Conservation (phyloP, 2,888 invertebrate genomes). For the Agrotis exclamationis region DNA sequence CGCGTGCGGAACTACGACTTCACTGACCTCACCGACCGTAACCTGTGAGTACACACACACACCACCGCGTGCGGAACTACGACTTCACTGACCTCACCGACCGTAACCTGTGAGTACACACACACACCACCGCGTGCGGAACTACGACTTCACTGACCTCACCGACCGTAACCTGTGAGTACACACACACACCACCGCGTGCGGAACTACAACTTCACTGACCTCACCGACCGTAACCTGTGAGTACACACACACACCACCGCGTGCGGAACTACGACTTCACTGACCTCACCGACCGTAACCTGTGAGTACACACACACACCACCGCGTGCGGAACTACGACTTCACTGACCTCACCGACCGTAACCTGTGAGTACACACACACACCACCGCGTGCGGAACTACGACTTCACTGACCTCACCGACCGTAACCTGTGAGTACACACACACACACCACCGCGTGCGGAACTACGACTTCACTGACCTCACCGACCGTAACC, state of each 20-base stretch:
- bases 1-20: constrained; percentile 94
- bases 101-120: constrained; percentile 78
- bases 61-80: constrained; percentile 98
- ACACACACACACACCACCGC: constrained; percentile 91
- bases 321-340: constrained; percentile 98
- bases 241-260: constrained; percentile 90
- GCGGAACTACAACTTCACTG: constrained; percentile 96
- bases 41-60: constrained; percentile 92
- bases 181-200: constrained; percentile 91
- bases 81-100: constrained; percentile 94
- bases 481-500: constrained; percentile 82
- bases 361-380: constrained; percentile 78
- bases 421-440: constrained; percentile 75
- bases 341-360: constrained; percentile 94
- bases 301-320: constrained; percentile 92
- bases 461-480: constrained; percentile 96
- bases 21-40: constrained; percentile 40
- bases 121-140: not conserved
- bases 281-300: constrained; percentile 40
- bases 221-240: constrained; percentile 80
- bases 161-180: constrained; percentile 75
- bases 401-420: constrained; percentile 96
- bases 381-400: not conserved
- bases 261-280: constrained; percentile 94
- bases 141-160: constrained; percentile 96